Percentiles rank a stretch among this genome's conserved stretches.
Evolutionary conservation across 1,140 invertebrate species (phyloP).

Genomic region (Anastrepha ludens): DNA sequence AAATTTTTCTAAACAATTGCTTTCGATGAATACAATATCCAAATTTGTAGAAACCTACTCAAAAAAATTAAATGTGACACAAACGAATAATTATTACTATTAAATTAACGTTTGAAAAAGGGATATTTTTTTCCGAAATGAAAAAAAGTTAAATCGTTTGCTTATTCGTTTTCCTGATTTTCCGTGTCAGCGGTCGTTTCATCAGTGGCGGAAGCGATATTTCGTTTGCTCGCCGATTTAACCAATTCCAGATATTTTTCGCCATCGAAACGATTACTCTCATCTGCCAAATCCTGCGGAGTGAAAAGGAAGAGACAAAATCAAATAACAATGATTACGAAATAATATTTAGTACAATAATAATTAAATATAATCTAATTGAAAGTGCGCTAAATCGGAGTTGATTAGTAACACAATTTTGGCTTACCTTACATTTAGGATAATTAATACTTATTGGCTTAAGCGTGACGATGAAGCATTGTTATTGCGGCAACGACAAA

Average conservation of each 20-base stretch:
- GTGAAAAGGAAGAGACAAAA: slow-evolving; percentile 1
- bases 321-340: background rate
- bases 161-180: slow-evolving; percentile 59
- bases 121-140: background rate
- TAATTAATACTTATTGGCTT: slow-evolving; percentile 35
- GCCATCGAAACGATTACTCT: slow-evolving; percentile 72
- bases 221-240: slow-evolving; percentile 68
- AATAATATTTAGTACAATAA: background rate
- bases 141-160: slow-evolving; percentile 34
- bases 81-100: slow-evolving; percentile 12
- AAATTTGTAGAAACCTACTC: too few species aligned
- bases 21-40: too few species aligned
- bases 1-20: background rate
- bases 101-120: background rate
- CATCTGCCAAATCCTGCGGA: slow-evolving; percentile 70
- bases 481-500: background rate
- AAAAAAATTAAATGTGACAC: background rate
- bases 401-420: background rate
- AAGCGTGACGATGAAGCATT: slow-evolving; percentile 41
- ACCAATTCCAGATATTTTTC: slow-evolving; percentile 70
- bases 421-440: slow-evolving; percentile 15
- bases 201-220: slow-evolving; percentile 68
- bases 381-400: background rate
- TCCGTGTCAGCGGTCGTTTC: slow-evolving; percentile 50
- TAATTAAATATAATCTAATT: background rate